Evolutionary conservation across 2,888 invertebrate species (phyloP).

Genomic region (Bhutanitis thaidina): DNA sequence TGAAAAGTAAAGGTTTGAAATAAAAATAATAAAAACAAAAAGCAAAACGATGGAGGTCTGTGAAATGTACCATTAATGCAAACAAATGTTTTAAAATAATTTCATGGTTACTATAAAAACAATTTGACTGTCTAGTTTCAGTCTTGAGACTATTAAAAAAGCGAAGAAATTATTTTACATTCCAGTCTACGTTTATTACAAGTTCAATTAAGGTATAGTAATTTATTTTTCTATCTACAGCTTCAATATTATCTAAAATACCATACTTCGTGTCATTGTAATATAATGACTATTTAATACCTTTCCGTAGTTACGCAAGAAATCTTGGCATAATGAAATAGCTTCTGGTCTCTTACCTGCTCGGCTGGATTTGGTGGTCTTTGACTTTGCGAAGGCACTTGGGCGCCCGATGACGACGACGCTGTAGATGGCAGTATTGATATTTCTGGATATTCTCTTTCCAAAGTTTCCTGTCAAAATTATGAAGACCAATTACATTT

Average conservation of each 20-base stretch:
- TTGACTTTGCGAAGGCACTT: conserved; percentile 64
- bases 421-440: conserved; percentile 77
- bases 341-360: conserved; percentile 44
- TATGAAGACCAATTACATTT: conserved; percentile 1
- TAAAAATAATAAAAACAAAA: background rate
- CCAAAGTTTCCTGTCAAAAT: conserved; percentile 68
- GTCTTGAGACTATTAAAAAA: too few relatives aligned
- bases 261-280: too few relatives aligned
- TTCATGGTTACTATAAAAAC: too few relatives aligned
- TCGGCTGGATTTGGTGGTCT: conserved; percentile 70
- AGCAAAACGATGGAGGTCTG: too few relatives aligned
- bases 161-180: too few relatives aligned
- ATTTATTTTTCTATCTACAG: too few relatives aligned
- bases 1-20: background rate
- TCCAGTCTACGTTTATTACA: too few relatives aligned
- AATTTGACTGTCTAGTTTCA: too few relatives aligned
- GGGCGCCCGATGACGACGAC: conserved; percentile 59
- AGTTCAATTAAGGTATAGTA: too few relatives aligned
- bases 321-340: background rate
- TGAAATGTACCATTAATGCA: too few relatives aligned
- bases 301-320: background rate
- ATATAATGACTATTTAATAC: background rate
- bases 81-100: too few relatives aligned
- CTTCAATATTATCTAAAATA: too few relatives aligned
- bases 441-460: conserved; percentile 75